These are phyloP conservation scores for Gryllus longicercus DNA, from an alignment of 2,888 invertebrate genomes.

Conservation along the genomic window DNA sequence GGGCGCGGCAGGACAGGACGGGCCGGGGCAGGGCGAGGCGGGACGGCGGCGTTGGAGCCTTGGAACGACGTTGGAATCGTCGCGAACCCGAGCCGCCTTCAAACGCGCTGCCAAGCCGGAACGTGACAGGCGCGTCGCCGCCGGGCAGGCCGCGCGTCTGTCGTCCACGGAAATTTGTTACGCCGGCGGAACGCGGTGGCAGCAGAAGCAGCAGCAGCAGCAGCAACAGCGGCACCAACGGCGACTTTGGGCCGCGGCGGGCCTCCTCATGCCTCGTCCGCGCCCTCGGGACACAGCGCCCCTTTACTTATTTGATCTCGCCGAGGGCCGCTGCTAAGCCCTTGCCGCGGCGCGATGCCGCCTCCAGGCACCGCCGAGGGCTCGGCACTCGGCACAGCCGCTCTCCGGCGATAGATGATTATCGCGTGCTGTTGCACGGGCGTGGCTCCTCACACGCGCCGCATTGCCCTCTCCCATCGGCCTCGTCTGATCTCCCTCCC, in stretches of 20 bases:
- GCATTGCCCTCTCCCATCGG: neutral
- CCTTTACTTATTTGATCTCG: constrained; percentile 8
- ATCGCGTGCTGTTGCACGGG: neutral
- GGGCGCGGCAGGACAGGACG: too few species aligned
- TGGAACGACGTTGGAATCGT: neutral
- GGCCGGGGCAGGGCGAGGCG: neutral
- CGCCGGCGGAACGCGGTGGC: neutral
- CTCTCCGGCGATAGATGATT: neutral
- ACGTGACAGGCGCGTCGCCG: constrained; percentile 7
- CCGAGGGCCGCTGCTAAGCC: neutral
- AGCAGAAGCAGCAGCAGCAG: neutral
- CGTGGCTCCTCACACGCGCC: neutral
- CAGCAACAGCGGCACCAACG: neutral
- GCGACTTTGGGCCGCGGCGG: neutral
- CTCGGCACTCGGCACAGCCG: neutral
- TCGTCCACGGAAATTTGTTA: constrained; percentile 11
- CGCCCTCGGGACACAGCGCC: neutral
- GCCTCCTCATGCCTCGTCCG: too few species aligned
- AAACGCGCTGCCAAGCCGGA: constrained; percentile 11
- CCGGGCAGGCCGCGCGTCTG: neutral
- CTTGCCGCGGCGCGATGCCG: neutral
- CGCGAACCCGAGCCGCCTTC: constrained; percentile 3
- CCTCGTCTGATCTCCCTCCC: too few species aligned
- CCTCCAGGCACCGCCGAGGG: too few species aligned
- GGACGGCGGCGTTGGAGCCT: neutral